Evolutionary conservation across 2,113 vertebrate genomes (phyloP).

Genomic region (Meleagris gallopavo): DNA sequence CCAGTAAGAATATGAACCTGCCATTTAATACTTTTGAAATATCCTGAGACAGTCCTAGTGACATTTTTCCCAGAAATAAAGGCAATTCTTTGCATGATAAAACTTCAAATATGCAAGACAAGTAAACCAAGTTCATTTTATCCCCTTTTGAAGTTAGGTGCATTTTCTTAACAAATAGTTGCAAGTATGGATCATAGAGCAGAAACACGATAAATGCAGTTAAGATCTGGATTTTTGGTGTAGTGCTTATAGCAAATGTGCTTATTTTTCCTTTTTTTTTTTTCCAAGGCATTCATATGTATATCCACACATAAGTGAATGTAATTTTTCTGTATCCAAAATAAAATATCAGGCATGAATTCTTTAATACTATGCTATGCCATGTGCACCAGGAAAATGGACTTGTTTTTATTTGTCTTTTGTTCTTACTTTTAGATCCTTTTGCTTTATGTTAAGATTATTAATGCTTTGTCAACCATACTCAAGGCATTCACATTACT

Average conservation of each 20-base stretch:
- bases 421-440: not conserved
- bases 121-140: not conserved
- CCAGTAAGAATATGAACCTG: not conserved
- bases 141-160: not conserved
- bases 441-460: not conserved
- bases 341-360: not conserved
- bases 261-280: not conserved
- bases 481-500: not conserved
- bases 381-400: not conserved
- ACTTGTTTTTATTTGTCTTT: not conserved
- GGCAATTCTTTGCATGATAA: not conserved
- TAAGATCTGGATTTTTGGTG: not conserved
- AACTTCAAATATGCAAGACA: not conserved
- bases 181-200: not conserved
- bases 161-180: not conserved
- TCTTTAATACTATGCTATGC: not conserved
- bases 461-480: not conserved
- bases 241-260: accelerated
- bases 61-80: not conserved
- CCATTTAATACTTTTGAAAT: not conserved
- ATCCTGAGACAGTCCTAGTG: not conserved
- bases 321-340: not conserved
- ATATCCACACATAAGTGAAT: not conserved
- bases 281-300: accelerated
- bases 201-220: not conserved